These are phyloP conservation scores for Cheilosia scutellata DNA, from an alignment of 2,888 invertebrate genomes.

Conservation along the genomic window DNA sequence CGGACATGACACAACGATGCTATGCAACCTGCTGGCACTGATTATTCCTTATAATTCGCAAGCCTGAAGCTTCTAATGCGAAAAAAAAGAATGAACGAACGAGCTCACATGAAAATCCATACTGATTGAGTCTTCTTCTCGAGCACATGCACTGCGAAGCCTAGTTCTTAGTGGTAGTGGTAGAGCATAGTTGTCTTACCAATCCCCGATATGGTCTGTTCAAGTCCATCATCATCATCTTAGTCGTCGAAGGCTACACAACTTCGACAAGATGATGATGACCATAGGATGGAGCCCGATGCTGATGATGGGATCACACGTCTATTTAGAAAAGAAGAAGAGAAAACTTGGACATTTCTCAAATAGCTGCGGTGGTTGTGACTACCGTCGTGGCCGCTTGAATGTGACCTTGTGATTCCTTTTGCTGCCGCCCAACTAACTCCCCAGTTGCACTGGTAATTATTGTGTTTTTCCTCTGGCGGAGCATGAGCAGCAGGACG, in stretches of 20 bases:
- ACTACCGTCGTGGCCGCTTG: constrained; percentile 54
- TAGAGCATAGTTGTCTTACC: constrained; percentile 41
- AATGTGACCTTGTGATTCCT: constrained; percentile 74
- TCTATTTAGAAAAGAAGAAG: constrained; percentile 1
- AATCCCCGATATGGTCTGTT: constrained; percentile 66
- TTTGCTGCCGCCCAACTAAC: constrained; percentile 54
- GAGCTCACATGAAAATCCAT: constrained; percentile 19
- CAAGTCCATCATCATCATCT: constrained; percentile 57
- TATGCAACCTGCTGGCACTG: constrained; percentile 65
- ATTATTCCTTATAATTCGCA: constrained; percentile 68
- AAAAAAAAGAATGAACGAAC: constrained; percentile 1
- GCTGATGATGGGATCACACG: too few relatives aligned
- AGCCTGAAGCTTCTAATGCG: constrained; percentile 62
- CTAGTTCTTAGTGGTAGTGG: constrained; percentile 9
- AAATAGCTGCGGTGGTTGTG: constrained; percentile 53
- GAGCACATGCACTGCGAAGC: constrained; percentile 22
- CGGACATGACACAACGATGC: constrained; percentile 73
- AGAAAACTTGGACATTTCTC: constrained; percentile 44
- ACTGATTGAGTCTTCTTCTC: constrained; percentile 75
- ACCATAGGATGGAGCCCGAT: constrained; percentile 49
- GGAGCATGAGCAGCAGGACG: constrained; percentile 19
- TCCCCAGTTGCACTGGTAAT: constrained; percentile 55
- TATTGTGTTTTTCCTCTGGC: constrained; percentile 61
- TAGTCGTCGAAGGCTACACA: constrained; percentile 18
- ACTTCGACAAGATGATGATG: constrained; percentile 58